Percentiles rank a stretch among this genome's conserved stretches.
These are phyloP conservation scores for Clavelina lepadiformis DNA, from an alignment of 23 tunicate genomes.

Conservation along the genomic window DNA sequence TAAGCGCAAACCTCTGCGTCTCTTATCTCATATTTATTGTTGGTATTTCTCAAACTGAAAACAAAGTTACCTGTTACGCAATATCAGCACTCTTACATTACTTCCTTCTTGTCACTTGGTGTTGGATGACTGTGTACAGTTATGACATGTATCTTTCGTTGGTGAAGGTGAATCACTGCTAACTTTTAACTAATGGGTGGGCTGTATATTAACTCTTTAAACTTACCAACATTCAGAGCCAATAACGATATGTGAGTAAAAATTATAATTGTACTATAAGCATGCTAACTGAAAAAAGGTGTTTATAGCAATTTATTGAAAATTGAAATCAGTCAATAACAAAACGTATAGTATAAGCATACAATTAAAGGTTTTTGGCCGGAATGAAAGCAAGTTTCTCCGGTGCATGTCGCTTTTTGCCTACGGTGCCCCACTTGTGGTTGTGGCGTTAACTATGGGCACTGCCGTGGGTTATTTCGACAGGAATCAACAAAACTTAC, in stretches of 20 bases:
- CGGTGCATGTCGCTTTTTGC: conserved; percentile 29
- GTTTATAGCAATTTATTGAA: too few species aligned
- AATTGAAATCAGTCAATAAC: too few species aligned
- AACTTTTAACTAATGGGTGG: not conserved
- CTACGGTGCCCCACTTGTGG: conserved; percentile 28
- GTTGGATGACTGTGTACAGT: conserved; percentile 80
- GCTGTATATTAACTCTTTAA: too few species aligned
- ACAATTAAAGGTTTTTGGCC: conserved; percentile 17
- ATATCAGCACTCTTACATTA: conserved; percentile 51
- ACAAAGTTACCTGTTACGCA: conserved; percentile 10
- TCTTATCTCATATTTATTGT: conserved; percentile 40
- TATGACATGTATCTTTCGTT: conserved; percentile 76
- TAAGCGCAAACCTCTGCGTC: conserved; percentile 36
- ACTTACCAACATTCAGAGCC: too few species aligned
- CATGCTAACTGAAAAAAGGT: not conserved
- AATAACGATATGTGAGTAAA: not conserved
- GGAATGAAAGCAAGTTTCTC: not conserved
- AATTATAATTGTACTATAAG: not conserved
- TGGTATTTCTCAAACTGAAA: conserved; percentile 27
- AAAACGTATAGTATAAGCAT: too few species aligned
- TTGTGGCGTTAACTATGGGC: conserved; percentile 4
- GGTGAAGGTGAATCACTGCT: conserved; percentile 25
- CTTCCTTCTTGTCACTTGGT: conserved; percentile 56
- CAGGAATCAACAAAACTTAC: not conserved
- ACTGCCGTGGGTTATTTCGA: conserved; percentile 29